Evolutionary conservation across 2,797 vertebrate species (phyloP), one percentile per base, ranked within the genome.

Genomic region (Trachops cirrhosus): DNA sequence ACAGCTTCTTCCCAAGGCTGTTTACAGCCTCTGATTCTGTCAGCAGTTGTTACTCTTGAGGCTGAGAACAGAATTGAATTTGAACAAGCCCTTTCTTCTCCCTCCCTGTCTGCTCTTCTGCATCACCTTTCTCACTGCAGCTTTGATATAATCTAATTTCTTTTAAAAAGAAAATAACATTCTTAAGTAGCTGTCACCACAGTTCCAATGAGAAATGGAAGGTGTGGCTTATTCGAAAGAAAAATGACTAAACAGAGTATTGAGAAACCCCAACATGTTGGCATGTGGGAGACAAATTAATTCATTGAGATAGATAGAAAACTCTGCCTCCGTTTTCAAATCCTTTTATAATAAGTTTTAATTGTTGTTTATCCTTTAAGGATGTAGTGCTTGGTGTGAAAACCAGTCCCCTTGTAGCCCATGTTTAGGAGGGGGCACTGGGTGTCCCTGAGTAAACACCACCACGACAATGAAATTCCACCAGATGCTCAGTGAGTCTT

Each of bases 161-260:
- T 62, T 85, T 92, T 52, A 52, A 78, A 93, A 95, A 73, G 68
- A 94, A 94, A 93, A 97, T 74, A 92, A 92, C 93, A 95, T 93
- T 94, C 86, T 77, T 85, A 44, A 32, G 11, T 37, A 0, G 97
- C 97, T 97, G 92, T 97, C 97, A 95, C 34, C 95, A 95, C 10
- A 19, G 59, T 68, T 54, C 24, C 15, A 9, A 57, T 68, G 59
- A 96, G 77, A 96, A 96, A 90, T 44, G 71, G 15, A 94, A 95
- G 89, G 92, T 93, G 92, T 70, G 95, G 70, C 50, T 80, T 90
- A 46, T 89, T 62, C 74, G 48, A 95, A 84, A 95, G 64, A 95
- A 78, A 91, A 86, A 82, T 54, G 67, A 87, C 39, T 46, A 67
- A 57, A 64, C 34, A 4, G 32, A 64, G 11, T 59, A 85, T 71